phyloP scores from a whole-genome alignment of 53 echinoderm and acorn worm genomes.

The Astropecten irregularis region DNA sequence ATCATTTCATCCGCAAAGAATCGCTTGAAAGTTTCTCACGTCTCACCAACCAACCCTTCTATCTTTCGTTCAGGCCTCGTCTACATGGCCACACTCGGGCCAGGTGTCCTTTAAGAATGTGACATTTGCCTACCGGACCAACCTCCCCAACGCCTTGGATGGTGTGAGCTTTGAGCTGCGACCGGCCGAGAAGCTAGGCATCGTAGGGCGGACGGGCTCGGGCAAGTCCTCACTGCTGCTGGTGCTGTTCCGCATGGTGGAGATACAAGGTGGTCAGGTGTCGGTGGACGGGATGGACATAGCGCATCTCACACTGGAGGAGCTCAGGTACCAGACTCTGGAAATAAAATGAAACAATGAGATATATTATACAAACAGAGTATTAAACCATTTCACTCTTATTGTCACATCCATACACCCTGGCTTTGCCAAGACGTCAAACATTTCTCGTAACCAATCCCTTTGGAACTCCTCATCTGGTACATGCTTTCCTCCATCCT shows the following conservation, averaged over 20 bases:
- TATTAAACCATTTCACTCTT: too few species aligned
- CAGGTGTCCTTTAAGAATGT: conserved; percentile 72
- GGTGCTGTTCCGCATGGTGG: conserved; percentile 91
- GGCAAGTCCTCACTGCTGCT: conserved; percentile 93
- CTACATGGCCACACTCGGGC: conserved; percentile 77
- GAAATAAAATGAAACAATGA: neutral
- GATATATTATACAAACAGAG: too few species aligned
- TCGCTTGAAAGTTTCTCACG: too few species aligned
- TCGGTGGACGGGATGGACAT: conserved; percentile 79
- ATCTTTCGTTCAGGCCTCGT: conserved; percentile 62
- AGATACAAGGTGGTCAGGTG: conserved; percentile 76
- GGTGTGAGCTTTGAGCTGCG: conserved; percentile 76
- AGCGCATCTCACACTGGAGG: conserved; percentile 75
- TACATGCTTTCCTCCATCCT: too few species aligned
- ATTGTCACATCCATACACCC: too few species aligned
- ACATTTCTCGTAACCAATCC: too few species aligned
- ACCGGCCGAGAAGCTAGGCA: conserved; percentile 93
- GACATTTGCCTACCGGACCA: conserved; percentile 77
- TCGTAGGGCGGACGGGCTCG: conserved; percentile 97
- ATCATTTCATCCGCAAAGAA: too few species aligned
- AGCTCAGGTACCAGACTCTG: conserved; percentile 68
- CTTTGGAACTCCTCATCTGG: too few species aligned
- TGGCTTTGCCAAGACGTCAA: too few species aligned
- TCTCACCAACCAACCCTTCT: too few species aligned
- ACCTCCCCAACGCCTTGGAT: conserved; percentile 91